A percentile compares a stretch with the other conserved stretches of the same genome.
phyloP scores from a whole-genome alignment of 2,797 vertebrate species.

The Fringilla coelebs region DNA sequence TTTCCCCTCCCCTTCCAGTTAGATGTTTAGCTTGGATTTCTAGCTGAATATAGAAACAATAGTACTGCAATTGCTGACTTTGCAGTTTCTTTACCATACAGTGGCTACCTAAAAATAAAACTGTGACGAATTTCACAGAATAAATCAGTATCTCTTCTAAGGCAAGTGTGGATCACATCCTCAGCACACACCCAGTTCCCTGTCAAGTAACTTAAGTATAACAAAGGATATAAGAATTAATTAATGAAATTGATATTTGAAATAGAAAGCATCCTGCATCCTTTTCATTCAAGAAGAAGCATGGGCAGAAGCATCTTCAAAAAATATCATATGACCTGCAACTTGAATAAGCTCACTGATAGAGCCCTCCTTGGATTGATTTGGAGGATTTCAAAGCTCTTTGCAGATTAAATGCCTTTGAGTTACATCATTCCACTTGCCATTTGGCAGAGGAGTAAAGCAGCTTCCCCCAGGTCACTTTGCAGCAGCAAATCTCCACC shows the following conservation, averaged over 20 bases:
- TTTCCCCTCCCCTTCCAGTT: not conserved
- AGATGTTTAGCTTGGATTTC: not conserved
- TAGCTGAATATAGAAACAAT: not conserved
- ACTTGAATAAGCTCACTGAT: not conserved
- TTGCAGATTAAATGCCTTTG: not conserved
- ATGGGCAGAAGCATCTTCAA: not conserved
- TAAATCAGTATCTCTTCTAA: not conserved
- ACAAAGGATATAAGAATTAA: not conserved
- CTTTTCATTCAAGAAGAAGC: not conserved
- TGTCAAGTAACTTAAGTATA: not conserved
- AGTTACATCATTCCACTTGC: not conserved
- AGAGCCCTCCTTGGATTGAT: not conserved
- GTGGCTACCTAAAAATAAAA: not conserved
- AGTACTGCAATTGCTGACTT: not conserved
- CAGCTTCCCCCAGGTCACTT: not conserved
- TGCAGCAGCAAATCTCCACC: not conserved
- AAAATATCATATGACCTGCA: not conserved
- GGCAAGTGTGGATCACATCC: not conserved
- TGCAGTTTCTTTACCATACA: not conserved
- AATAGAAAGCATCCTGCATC: not conserved
- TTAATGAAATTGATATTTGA: not conserved
- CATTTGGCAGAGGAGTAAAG: not conserved
- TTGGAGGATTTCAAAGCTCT: not conserved
- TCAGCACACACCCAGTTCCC: not conserved
- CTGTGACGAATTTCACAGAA: not conserved